These are phyloP conservation scores for Cetonia aurata DNA, from an alignment of 2,888 invertebrate species.

Conservation along the genomic window DNA sequence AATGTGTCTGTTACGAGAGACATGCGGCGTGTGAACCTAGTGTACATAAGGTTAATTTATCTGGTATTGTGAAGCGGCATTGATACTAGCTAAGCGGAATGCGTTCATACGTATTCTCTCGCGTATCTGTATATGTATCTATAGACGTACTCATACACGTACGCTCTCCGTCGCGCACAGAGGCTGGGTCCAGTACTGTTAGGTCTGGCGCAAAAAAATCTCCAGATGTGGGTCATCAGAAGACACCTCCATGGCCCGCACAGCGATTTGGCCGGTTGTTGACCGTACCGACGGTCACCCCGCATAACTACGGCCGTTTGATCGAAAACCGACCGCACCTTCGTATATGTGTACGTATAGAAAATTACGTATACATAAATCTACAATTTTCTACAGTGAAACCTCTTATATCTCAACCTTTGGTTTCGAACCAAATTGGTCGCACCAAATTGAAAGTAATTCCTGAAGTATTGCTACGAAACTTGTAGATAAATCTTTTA, in stretches of 20 bases:
- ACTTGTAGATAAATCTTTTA: too few relatives aligned
- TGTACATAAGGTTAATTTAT: slow-evolving; percentile 41
- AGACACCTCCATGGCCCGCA: slow-evolving; percentile 60
- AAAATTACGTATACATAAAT: neutral
- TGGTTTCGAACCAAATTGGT: too few relatives aligned
- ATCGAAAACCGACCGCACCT: slow-evolving; percentile 57
- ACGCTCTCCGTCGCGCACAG: slow-evolving; percentile 34
- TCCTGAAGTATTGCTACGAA: too few relatives aligned
- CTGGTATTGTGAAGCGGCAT: slow-evolving; percentile 44
- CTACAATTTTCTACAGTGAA: too few relatives aligned
- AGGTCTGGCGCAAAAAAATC: slow-evolving; percentile 59
- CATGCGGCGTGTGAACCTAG: slow-evolving; percentile 42
- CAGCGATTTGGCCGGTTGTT: slow-evolving; percentile 65
- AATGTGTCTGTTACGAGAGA: slow-evolving; percentile 12
- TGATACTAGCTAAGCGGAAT: slow-evolving; percentile 50
- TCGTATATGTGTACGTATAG: slow-evolving; percentile 30
- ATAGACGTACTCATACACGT: slow-evolving; percentile 32
- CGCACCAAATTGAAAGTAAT: too few relatives aligned
- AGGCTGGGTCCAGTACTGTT: slow-evolving; percentile 62
- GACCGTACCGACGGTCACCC: slow-evolving; percentile 61
- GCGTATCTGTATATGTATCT: slow-evolving; percentile 21
- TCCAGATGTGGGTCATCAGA: slow-evolving; percentile 60
- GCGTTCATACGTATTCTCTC: slow-evolving; percentile 49
- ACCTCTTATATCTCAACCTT: too few relatives aligned
- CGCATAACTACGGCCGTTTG: slow-evolving; percentile 59